A percentile compares a stretch with the other conserved stretches of the same genome.
Conservation (phyloP, 2,888 invertebrate species). For the Lepidocyrtinus sp. region DNA sequence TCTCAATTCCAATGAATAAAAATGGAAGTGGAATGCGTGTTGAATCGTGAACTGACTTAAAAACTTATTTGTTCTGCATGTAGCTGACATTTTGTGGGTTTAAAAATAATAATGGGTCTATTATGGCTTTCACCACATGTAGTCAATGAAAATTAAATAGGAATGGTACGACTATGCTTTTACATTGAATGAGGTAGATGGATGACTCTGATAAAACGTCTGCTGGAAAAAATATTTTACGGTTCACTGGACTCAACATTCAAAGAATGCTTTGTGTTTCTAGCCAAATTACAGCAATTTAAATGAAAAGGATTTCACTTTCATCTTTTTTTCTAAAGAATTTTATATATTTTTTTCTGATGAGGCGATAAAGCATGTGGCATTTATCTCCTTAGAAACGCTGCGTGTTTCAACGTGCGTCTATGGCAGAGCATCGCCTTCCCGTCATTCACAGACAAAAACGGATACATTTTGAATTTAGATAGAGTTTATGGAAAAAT, state of each 20-base stretch:
- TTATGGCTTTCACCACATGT: constrained; percentile 15
- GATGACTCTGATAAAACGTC: constrained; percentile 4
- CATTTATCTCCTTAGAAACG: constrained; percentile 1
- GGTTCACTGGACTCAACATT: constrained; percentile 16
- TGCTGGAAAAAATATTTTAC: constrained; percentile 5
- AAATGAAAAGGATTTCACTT: constrained; percentile 18
- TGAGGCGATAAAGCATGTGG: constrained; percentile 15
- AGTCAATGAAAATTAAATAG: constrained; percentile 12
- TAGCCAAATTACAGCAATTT: constrained; percentile 11
- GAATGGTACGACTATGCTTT: not conserved
- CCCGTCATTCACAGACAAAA: constrained; percentile 14
- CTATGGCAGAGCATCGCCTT: not conserved
- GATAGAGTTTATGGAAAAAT: constrained; percentile 5
- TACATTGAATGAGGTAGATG: constrained; percentile 13
- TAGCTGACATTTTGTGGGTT: constrained; percentile 15
- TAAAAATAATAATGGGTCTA: constrained; percentile 16
- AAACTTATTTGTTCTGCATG: not conserved
- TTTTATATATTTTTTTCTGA: not conserved
- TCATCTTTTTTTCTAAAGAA: constrained; percentile 5
- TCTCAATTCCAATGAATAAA: constrained; percentile 9
- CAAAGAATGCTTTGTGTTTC: constrained; percentile 13
- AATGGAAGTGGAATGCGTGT: constrained; percentile 12
- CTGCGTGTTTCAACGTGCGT: not conserved
- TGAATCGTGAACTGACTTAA: not conserved
- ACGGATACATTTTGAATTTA: constrained; percentile 12